Evolutionary conservation across 2,113 vertebrate genomes (phyloP).

Genomic region (Menura novaehollandiae): DNA sequence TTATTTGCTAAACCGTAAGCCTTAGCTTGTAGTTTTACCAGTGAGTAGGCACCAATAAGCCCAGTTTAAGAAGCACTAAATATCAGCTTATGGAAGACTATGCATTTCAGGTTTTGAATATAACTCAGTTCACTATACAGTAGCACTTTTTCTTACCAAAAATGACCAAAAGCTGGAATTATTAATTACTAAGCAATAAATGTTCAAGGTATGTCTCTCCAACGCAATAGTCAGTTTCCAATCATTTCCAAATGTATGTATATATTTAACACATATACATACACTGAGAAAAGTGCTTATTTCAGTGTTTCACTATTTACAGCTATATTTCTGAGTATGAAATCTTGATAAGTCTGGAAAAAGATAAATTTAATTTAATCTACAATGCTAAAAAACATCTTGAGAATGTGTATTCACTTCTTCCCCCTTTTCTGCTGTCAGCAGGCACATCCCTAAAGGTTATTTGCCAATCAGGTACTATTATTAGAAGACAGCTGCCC

Average conservation of each 20-base stretch:
- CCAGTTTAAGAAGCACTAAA: not conserved
- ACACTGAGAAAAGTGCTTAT: not conserved
- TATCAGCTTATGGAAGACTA: not conserved
- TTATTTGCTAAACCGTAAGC: not conserved
- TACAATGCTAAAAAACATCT: not conserved
- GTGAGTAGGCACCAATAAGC: not conserved
- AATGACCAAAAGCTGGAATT: not conserved
- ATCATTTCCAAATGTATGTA: not conserved
- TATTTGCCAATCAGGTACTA: not conserved
- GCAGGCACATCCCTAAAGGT: not conserved
- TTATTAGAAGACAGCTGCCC: not conserved
- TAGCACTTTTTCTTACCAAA: not conserved
- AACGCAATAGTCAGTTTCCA: not conserved
- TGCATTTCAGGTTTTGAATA: not conserved
- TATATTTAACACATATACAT: not conserved
- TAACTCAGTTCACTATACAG: not conserved
- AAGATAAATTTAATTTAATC: not conserved
- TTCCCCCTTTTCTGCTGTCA: not conserved
- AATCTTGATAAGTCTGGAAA: not conserved
- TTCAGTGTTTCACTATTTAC: not conserved
- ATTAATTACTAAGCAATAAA: not conserved
- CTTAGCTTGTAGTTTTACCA: not conserved
- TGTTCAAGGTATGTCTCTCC: not conserved
- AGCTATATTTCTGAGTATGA: not conserved
- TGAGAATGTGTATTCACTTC: not conserved